A percentile compares a stretch with the other conserved stretches of the same genome.
These are phyloP conservation scores for Myotis planiceps DNA, from an alignment of 2,797 vertebrate species.

Conservation along the genomic window DNA sequence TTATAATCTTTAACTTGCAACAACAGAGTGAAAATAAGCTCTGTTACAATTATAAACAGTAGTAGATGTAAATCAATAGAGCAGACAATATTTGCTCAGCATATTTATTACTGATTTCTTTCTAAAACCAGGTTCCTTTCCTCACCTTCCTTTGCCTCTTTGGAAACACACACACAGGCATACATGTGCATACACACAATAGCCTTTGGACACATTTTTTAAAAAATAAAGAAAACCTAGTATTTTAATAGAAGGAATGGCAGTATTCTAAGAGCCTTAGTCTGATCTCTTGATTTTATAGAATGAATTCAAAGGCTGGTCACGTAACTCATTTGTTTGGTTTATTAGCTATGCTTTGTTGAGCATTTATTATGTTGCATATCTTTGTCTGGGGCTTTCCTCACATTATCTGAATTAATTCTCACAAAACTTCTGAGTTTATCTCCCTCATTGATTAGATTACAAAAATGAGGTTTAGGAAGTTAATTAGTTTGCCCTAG, in stretches of 20 bases:
- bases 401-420: background rate
- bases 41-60: background rate
- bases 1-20: conserved; percentile 59
- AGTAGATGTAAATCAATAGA: background rate
- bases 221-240: background rate
- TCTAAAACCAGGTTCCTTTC: background rate
- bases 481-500: background rate
- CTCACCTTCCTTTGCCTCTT: background rate
- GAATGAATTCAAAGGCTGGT: background rate
- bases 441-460: background rate
- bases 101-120: background rate
- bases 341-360: background rate
- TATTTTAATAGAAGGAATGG: background rate
- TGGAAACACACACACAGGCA: background rate
- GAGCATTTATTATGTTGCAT: background rate
- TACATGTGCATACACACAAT: rapidly evolving
- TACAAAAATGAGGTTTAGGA: background rate
- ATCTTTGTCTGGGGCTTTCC: background rate
- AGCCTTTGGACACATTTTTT: background rate
- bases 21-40: background rate
- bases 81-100: background rate
- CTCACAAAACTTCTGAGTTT: background rate
- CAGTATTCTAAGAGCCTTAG: background rate
- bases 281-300: background rate
- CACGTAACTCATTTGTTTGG: background rate